phyloP scores from a whole-genome alignment of 2,888 invertebrate species.

The Lagria hirta region DNA sequence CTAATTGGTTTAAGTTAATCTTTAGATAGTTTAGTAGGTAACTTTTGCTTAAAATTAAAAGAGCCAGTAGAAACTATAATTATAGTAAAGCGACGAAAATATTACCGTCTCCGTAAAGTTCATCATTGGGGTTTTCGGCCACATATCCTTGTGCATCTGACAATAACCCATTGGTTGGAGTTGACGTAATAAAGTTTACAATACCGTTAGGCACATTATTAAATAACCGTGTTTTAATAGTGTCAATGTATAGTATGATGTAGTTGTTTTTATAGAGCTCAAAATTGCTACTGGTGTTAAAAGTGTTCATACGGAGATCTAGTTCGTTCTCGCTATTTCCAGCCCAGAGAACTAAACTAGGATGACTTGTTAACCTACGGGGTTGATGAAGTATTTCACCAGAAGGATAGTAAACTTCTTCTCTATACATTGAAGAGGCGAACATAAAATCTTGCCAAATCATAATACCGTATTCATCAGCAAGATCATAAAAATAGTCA shows the following conservation, averaged over 20 bases:
- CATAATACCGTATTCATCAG: too few species aligned
- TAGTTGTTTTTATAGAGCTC: conserved; percentile 63
- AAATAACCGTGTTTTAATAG: conserved; percentile 67
- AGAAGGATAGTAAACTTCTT: too few species aligned
- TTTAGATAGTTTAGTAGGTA: too few species aligned
- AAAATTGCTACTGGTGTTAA: background rate
- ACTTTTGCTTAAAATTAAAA: too few species aligned
- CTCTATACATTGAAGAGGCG: too few species aligned
- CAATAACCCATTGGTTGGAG: conserved; percentile 84
- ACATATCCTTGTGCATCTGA: conserved; percentile 76
- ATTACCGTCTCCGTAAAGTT: conserved; percentile 84
- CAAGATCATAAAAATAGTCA: conserved; percentile 93
- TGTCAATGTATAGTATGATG: conserved; percentile 77
- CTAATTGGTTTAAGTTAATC: too few species aligned
- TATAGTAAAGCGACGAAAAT: too few species aligned
- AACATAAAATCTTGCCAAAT: conserved; percentile 99
- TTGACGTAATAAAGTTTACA: conserved; percentile 76
- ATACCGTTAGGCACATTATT: conserved; percentile 64
- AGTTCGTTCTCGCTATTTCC: conserved; percentile 97
- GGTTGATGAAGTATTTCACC: conserved; percentile 81
- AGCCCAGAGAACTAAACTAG: conserved; percentile 88
- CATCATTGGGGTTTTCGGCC: conserved; percentile 74
- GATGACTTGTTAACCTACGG: conserved; percentile 78
- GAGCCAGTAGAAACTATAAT: too few species aligned
- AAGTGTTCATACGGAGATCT: conserved; percentile 82